Conservation (phyloP, 1,140 invertebrate genomes). For the Rhagoletis zephyria region DNA sequence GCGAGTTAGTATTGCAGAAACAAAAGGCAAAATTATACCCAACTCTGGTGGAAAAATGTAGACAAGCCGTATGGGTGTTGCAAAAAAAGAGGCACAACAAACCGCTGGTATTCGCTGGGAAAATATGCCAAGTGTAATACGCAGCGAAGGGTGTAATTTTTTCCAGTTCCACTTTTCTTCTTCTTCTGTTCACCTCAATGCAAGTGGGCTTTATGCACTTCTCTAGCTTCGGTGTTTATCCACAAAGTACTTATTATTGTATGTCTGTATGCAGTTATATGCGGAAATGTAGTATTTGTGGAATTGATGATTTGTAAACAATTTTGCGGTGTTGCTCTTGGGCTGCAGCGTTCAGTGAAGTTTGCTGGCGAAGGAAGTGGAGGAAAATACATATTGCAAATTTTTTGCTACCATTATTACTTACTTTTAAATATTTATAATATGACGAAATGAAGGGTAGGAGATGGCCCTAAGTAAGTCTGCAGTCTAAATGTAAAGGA, state of each 20-base stretch:
- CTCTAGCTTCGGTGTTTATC: neutral
- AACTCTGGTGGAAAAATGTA: neutral
- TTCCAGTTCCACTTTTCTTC: neutral
- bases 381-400: too few species aligned
- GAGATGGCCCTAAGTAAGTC: too few species aligned
- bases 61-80: slow-evolving; percentile 6
- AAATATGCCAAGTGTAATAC: slow-evolving; percentile 34
- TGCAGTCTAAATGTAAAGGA: too few species aligned
- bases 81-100: neutral
- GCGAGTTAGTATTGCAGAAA: neutral
- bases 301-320: slow-evolving; percentile 45
- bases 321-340: neutral
- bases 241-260: slow-evolving; percentile 41
- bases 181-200: neutral
- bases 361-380: neutral
- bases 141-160: slow-evolving; percentile 45
- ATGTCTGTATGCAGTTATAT: neutral
- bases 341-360: neutral
- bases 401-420: too few species aligned
- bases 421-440: too few species aligned
- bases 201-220: neutral
- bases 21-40: neutral
- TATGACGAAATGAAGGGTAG: too few species aligned
- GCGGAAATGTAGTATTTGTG: slow-evolving; percentile 4
- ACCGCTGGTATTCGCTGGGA: slow-evolving; percentile 25